Conservation (phyloP, 2,797 vertebrate genomes). For the Argentina silus region DNA sequence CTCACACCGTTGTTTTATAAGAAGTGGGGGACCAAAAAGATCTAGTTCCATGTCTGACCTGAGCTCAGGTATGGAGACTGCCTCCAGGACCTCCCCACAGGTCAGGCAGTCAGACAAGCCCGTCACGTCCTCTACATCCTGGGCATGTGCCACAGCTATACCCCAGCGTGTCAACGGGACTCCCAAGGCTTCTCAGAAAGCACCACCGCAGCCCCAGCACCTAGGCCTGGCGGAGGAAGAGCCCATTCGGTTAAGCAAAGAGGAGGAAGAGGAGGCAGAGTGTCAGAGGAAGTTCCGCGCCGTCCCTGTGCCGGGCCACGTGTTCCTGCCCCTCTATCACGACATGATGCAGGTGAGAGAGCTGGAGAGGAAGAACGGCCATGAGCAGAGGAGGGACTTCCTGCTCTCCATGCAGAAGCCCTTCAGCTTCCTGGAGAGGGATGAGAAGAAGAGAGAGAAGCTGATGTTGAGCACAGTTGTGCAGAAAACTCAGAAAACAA, state of each 20-base stretch:
- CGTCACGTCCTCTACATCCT: constrained; percentile 62
- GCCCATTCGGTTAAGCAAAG: constrained; percentile 57
- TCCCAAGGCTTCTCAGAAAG: constrained; percentile 64
- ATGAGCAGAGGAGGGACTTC: constrained; percentile 84
- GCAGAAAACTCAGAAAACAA: constrained; percentile 46
- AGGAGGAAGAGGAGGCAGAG: constrained; percentile 84
- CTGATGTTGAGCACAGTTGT: constrained; percentile 63
- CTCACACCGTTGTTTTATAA: constrained; percentile 44
- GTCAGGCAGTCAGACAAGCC: constrained; percentile 58
- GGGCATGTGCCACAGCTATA: constrained; percentile 69
- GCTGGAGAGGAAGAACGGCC: constrained; percentile 76
- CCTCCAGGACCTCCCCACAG: constrained; percentile 40
- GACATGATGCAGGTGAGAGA: constrained; percentile 82
- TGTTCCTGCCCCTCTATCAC: constrained; percentile 82
- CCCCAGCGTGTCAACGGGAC: constrained; percentile 75
- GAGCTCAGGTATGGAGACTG: constrained; percentile 50
- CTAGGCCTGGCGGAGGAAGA: constrained; percentile 67
- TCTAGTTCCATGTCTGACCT: constrained; percentile 74
- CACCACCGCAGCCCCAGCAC: constrained; percentile 69
- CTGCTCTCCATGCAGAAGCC: constrained; percentile 88
- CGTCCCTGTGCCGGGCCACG: constrained; percentile 82
- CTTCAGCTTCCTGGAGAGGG: constrained; percentile 88
- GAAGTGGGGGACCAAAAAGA: constrained; percentile 66
- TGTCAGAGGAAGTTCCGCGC: constrained; percentile 90
- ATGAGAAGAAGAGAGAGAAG: constrained; percentile 80